Evolutionary conservation across 2,888 invertebrate species (phyloP), one percentile per base, ranked within the genome.

Genomic region (Ormia ochracea): DNA sequence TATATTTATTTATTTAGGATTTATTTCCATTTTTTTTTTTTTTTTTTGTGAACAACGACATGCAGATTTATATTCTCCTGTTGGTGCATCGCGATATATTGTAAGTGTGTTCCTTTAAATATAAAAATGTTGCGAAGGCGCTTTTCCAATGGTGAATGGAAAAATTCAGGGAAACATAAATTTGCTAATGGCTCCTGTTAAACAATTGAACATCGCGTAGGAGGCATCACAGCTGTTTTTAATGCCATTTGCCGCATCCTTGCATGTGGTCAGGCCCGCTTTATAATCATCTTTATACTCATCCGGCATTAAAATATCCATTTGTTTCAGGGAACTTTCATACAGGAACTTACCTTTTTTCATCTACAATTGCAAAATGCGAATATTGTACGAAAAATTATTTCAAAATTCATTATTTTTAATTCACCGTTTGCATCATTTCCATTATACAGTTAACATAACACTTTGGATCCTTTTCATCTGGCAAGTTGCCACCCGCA

Each of bases 391-490:
- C n/a, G n/a, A n/a, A 19, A 7, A 43, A 4, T 4, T 6, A 38
- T 4, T 2, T 43, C 7, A 3, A 43, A 59, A 41, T 33, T 56
- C 19, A 19, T 5, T 23, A 23, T 1, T n/a, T n/a, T n/a, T n/a
- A n/a, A 33, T 66, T 87, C 86, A 92, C 92, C 83, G 90, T 84
- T 87, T 92, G 92, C 86, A 91, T 90, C 89, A 90, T 90, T 80
- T 89, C 89, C 75, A 92, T 66, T 7, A 91, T 77, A 81, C 92
- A 92, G 79, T 90, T 89, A 65, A 91, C 88, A 80, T 92, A 92
- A 80, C 92, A 92, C 87, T 91, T 89, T 61, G 87, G 74, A 69
- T 87, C 86, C 82, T 86, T 87, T 36, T 86, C 86, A 26, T 87
- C 85, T 12, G 89, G 88, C 48, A 89, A 82, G 5, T 84, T 82